Evolutionary conservation across 2,888 invertebrate genomes (phyloP), one percentile per base, ranked within the genome.

Genomic region (Xanthostigma xanthostigma): DNA sequence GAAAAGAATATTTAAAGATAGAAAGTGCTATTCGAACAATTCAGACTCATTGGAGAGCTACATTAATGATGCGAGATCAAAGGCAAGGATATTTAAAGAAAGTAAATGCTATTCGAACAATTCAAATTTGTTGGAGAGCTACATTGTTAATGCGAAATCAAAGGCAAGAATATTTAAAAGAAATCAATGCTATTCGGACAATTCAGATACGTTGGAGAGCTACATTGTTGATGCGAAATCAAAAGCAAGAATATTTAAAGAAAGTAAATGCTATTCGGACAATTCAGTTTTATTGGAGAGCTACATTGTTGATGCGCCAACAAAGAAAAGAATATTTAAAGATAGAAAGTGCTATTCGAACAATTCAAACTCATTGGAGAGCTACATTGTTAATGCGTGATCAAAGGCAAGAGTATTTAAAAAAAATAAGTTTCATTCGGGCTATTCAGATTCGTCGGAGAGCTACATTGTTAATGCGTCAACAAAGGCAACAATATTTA

Each of bases 41-140:
- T 33, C 63, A 67, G 52, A 50, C 40, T 36, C 50, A 57, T 14
- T 70, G 62, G 60, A 56, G 58, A 46, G 54, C 56, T 2, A 55
- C 51, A 40, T 51, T 39, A 35, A 13, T 44, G 52, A 60, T 63
- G 51, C 51, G 51, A 2, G 42, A 56, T 34, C 49, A 55, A 5
- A 53, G 57, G 44, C 49, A 48, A 37, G 13, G 48, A 17, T 64
- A 56, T 50, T 44, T 56, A 5, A 41, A 46, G 9, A 50, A 51
- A 40, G 66, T 59, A 52, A 55, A 49, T 33, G 61, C 65, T 39
- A 60, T 61, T n/a, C 51, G 67, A 12, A 53, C 57, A 9, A 62
- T 76, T 52, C 75, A 76, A 57, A 67, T 60, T 49, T 65, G 65
- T 57, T 73, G 64, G 53, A 68, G 67, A 54, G 68, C 67, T 63